phyloP scores from a whole-genome alignment of 2,888 invertebrate genomes.

The Apodemia zela region DNA sequence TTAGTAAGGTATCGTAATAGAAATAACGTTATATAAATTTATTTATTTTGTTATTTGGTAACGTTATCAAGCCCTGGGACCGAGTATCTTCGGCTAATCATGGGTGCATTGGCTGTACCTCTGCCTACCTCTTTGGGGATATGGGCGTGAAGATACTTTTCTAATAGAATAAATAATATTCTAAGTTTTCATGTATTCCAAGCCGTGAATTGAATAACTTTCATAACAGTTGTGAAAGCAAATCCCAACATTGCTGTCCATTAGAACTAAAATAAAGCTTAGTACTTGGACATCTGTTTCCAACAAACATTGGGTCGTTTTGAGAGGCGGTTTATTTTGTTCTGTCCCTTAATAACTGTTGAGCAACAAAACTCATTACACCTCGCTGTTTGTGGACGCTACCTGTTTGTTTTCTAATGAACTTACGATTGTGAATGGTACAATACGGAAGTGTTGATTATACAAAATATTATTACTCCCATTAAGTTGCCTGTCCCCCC shows the following conservation, averaged over 20 bases:
- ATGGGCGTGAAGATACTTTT: no score
- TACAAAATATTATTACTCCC: no score
- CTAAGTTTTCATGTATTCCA: neutral
- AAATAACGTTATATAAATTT: no score
- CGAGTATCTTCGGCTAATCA: no score
- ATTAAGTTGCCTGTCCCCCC: no score
- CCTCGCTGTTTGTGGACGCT: slow-evolving; percentile 58
- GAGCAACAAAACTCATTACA: slow-evolving; percentile 77
- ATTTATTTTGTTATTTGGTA: no score
- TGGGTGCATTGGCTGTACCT: no score
- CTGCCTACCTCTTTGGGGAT: no score
- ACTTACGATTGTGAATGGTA: slow-evolving; percentile 21
- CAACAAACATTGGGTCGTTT: slow-evolving; percentile 6
- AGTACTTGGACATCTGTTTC: slow-evolving; percentile 15
- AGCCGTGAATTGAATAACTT: neutral
- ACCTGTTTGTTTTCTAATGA: slow-evolving; percentile 54
- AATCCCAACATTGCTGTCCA: neutral
- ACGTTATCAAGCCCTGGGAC: no score
- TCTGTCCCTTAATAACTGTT: slow-evolving; percentile 65
- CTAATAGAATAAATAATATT: no score
- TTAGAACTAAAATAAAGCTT: slow-evolving; percentile 15
- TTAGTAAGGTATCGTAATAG: no score
- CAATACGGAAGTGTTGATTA: slow-evolving; percentile 45
- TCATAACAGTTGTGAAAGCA: neutral
- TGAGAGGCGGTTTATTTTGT: slow-evolving; percentile 31